Evolutionary conservation across 2,888 invertebrate genomes (phyloP).

Genomic region (Cremastinae sp.): DNA sequence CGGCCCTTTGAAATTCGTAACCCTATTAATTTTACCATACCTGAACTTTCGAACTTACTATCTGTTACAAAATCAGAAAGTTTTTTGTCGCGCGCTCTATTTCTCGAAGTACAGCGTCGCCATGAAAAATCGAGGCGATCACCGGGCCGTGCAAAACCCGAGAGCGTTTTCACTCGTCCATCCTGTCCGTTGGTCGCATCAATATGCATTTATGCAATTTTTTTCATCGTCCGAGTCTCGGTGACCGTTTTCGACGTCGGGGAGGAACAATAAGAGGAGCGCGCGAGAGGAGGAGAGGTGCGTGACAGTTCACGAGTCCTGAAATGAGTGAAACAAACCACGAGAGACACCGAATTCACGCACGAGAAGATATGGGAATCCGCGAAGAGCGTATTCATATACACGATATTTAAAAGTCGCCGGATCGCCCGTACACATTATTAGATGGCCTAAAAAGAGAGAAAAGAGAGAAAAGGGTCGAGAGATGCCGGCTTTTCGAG

Average conservation of each 20-base stretch:
- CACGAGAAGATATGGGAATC: slow-evolving; percentile 45
- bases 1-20: too few relatives aligned
- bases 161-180: slow-evolving; percentile 6
- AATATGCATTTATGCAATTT: slow-evolving; percentile 25
- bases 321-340: slow-evolving; percentile 34
- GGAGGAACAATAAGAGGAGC: slow-evolving; percentile 3
- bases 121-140: neutral
- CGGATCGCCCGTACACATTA: slow-evolving; percentile 28
- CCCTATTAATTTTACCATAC: too few relatives aligned
- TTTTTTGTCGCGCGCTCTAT: too few relatives aligned
- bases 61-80: too few relatives aligned
- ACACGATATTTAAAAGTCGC: neutral
- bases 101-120: too few relatives aligned
- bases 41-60: too few relatives aligned
- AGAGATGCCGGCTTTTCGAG: slow-evolving; percentile 39
- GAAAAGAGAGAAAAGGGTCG: slow-evolving; percentile 36
- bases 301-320: slow-evolving; percentile 40
- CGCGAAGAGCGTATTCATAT: neutral
- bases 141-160: neutral
- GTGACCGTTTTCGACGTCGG: too few relatives aligned
- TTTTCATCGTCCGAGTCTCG: neutral
- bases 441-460: slow-evolving; percentile 28
- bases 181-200: slow-evolving; percentile 2
- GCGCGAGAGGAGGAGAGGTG: slow-evolving; percentile 17
- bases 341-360: slow-evolving; percentile 47